These are phyloP conservation scores for Drosophila pseudotalamancana DNA, from an alignment of 2,888 invertebrate genomes.

Conservation along the genomic window DNA sequence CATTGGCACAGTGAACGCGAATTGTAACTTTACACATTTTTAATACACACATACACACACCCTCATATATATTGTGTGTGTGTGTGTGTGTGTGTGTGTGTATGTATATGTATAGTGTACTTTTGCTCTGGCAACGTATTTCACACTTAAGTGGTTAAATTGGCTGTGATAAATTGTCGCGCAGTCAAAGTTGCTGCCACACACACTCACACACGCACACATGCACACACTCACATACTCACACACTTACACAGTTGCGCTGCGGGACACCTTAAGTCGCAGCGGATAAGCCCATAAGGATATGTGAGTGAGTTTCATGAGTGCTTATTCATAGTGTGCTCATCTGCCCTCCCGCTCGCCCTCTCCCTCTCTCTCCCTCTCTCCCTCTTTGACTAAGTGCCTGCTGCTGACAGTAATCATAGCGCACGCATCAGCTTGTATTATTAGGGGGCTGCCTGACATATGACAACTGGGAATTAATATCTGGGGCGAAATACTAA, in stretches of 20 bases:
- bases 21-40: constrained; percentile 54
- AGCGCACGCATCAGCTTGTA: constrained; percentile 69
- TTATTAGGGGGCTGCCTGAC: constrained; percentile 69
- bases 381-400: too few relatives aligned
- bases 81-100: constrained; percentile 11
- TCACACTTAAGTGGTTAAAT: constrained; percentile 80
- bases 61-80: too few relatives aligned
- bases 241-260: constrained; percentile 21
- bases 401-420: constrained; percentile 77
- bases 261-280: constrained; percentile 69
- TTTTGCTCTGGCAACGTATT: constrained; percentile 60
- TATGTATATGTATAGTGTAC: constrained; percentile 43
- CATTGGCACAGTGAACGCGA: constrained; percentile 34
- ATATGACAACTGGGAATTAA: constrained; percentile 77
- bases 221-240: too few relatives aligned
- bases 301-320: constrained; percentile 30
- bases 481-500: constrained; percentile 25
- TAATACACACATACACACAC: constrained; percentile 5
- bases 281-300: constrained; percentile 56
- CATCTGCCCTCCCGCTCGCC: background rate
- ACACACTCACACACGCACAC: background rate
- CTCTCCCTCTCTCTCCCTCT: too few relatives aligned
- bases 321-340: constrained; percentile 70
- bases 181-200: constrained; percentile 67
- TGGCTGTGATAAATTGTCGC: constrained; percentile 80